These are phyloP conservation scores for Kradibia gibbosae DNA, from an alignment of 1,140 invertebrate genomes.

Conservation along the genomic window DNA sequence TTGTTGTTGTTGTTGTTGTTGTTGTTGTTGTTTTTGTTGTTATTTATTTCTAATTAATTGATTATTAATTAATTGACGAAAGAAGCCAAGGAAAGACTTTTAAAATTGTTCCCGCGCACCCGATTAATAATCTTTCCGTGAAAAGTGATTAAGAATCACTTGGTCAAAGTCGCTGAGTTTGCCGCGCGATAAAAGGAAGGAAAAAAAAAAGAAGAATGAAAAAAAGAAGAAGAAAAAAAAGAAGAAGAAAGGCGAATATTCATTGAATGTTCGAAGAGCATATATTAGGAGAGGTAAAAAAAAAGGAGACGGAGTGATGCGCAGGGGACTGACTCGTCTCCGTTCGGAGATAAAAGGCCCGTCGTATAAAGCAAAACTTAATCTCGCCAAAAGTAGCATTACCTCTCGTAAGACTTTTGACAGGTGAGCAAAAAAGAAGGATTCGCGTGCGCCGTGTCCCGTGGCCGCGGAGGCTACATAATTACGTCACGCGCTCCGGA, in stretches of 20 bases:
- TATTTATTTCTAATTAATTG: too few species aligned
- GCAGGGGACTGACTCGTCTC: too few species aligned
- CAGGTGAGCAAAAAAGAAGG: slow-evolving; percentile 21
- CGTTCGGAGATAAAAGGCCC: neutral
- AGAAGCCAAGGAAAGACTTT: too few species aligned
- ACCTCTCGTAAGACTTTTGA: slow-evolving; percentile 11
- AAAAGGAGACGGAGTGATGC: too few species aligned
- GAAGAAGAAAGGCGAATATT: neutral
- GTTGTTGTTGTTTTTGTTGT: too few species aligned
- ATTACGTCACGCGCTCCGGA: slow-evolving; percentile 22
- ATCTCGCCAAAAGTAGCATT: slow-evolving; percentile 7
- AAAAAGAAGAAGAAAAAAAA: too few species aligned
- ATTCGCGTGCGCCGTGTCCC: neutral
- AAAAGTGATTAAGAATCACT: neutral
- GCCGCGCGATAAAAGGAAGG: neutral
- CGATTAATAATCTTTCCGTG: neutral
- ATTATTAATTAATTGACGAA: too few species aligned
- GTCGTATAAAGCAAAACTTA: slow-evolving; percentile 9
- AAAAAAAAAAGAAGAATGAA: too few species aligned
- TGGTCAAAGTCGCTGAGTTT: neutral
- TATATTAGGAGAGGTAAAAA: slow-evolving; percentile 11
- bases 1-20: too few species aligned
- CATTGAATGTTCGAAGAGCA: neutral
- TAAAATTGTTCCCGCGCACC: neutral
- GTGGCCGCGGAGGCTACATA: neutral